A percentile compares a stretch with the other conserved stretches of the same genome.
Conservation (phyloP, 2,797 vertebrate genomes). For the Diplodus puntazzo region DNA sequence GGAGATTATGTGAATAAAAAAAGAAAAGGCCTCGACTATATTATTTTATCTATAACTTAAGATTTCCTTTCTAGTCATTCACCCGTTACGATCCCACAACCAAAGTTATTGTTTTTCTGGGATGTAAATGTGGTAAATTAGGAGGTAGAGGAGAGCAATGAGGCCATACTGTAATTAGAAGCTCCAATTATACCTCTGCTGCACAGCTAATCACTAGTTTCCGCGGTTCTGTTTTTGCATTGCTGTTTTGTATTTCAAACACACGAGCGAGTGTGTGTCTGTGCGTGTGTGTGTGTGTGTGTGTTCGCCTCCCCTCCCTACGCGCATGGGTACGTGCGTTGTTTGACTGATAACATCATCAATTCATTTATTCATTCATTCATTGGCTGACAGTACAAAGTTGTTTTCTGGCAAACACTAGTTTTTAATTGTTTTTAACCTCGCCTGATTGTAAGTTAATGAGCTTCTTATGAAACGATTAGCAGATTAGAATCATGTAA, state of each 20-base stretch:
- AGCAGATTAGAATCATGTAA: slow-evolving; percentile 66
- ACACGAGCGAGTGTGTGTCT: slow-evolving; percentile 26
- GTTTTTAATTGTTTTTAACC: slow-evolving; percentile 37
- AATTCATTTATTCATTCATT: slow-evolving; percentile 1
- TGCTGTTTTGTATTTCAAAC: slow-evolving; percentile 65
- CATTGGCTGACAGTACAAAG: slow-evolving; percentile 50
- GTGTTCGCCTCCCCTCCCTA: slow-evolving; percentile 29
- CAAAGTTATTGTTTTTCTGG: slow-evolving; percentile 74
- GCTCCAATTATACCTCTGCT: slow-evolving; percentile 76
- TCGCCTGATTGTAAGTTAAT: slow-evolving; percentile 77
- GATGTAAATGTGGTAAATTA: slow-evolving; percentile 77
- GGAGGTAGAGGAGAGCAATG: slow-evolving; percentile 71
- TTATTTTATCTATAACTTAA: slow-evolving; percentile 56
- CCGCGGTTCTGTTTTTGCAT: slow-evolving; percentile 68
- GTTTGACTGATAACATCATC: slow-evolving; percentile 64
- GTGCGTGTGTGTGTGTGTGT: slow-evolving; percentile 28
- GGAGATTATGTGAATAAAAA: slow-evolving; percentile 37
- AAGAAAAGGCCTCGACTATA: slow-evolving; percentile 24
- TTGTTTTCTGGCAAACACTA: slow-evolving; percentile 53
- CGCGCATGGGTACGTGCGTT: slow-evolving; percentile 41
- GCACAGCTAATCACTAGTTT: slow-evolving; percentile 77
- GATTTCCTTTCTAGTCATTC: slow-evolving; percentile 40
- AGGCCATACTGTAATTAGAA: slow-evolving; percentile 76
- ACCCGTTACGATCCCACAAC: slow-evolving; percentile 57
- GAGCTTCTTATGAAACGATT: slow-evolving; percentile 73